These are phyloP conservation scores for Zygaena filipendulae DNA, from an alignment of 2,888 invertebrate genomes.

Conservation along the genomic window DNA sequence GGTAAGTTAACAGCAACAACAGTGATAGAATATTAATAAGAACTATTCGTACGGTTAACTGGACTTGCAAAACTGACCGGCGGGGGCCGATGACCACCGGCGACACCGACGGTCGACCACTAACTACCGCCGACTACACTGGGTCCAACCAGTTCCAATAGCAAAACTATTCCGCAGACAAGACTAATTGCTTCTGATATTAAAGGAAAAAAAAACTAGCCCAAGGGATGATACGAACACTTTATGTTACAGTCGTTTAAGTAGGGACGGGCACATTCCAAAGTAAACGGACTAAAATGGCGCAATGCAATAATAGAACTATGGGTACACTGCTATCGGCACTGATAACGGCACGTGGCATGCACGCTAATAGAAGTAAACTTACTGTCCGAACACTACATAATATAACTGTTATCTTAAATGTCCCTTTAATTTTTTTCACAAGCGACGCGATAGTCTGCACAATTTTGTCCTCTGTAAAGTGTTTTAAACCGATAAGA, in stretches of 20 bases:
- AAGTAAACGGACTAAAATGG: constrained; percentile 41
- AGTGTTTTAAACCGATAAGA: no score
- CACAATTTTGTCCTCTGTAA: no score
- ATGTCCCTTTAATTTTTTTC: no score
- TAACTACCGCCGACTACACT: constrained; percentile 23
- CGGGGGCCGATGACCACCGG: constrained; percentile 59
- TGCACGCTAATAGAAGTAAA: no score
- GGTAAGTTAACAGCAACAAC: constrained; percentile 50
- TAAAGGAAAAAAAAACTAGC: constrained; percentile 15
- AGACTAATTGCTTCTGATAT: constrained; percentile 20
- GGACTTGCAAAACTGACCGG: constrained; percentile 64
- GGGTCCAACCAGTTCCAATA: constrained; percentile 27
- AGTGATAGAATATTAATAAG: constrained; percentile 60
- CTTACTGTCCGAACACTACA: no score
- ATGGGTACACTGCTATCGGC: constrained; percentile 41
- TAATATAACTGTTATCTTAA: no score
- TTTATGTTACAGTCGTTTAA: no score
- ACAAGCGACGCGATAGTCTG: no score
- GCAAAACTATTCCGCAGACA: constrained; percentile 25
- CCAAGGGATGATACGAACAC: no score
- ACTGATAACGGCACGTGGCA: constrained; percentile 46
- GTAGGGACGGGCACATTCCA: constrained; percentile 50
- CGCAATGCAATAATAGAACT: constrained; percentile 39
- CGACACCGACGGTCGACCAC: constrained; percentile 27
- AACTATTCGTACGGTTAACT: constrained; percentile 55